These are phyloP conservation scores for Phania funesta DNA, from an alignment of 2,888 invertebrate species.

Conservation along the genomic window DNA sequence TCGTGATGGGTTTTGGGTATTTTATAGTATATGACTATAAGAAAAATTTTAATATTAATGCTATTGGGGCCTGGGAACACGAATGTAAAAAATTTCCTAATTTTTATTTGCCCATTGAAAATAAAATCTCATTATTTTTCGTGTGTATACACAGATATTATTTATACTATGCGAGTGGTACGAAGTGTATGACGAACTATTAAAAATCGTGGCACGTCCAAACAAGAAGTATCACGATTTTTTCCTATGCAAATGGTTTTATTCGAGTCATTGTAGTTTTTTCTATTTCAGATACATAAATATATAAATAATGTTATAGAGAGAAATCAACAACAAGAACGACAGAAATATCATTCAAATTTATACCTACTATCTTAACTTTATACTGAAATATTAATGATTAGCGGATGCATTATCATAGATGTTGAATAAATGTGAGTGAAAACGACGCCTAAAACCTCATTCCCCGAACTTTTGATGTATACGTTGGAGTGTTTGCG, in stretches of 20 bases:
- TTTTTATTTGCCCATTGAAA: constrained; percentile 1
- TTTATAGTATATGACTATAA: constrained; percentile 10
- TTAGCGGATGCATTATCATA: constrained; percentile 40
- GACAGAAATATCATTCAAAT: background rate
- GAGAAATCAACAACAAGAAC: constrained; percentile 9
- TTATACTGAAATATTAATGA: constrained; percentile 14
- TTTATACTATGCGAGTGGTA: background rate
- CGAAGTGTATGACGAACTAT: constrained; percentile 26
- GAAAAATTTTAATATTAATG: background rate
- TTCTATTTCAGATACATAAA: constrained; percentile 19
- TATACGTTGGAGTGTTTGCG: background rate
- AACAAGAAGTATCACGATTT: constrained; percentile 40
- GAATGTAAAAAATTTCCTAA: constrained; percentile 9
- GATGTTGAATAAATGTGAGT: background rate
- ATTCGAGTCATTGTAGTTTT: background rate
- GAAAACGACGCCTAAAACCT: constrained; percentile 21
- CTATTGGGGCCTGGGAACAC: constrained; percentile 22
- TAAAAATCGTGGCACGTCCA: constrained; percentile 51
- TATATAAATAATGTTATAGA: background rate
- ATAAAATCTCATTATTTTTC: background rate
- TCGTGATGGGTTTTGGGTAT: constrained; percentile 20
- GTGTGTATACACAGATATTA: background rate
- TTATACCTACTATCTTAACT: constrained; percentile 10
- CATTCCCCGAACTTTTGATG: constrained; percentile 2
- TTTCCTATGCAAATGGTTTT: constrained; percentile 37